Percentiles rank a stretch among this genome's conserved stretches.
These are phyloP conservation scores for Zaprionus africanus DNA, from an alignment of 1,140 invertebrate species.

Conservation along the genomic window DNA sequence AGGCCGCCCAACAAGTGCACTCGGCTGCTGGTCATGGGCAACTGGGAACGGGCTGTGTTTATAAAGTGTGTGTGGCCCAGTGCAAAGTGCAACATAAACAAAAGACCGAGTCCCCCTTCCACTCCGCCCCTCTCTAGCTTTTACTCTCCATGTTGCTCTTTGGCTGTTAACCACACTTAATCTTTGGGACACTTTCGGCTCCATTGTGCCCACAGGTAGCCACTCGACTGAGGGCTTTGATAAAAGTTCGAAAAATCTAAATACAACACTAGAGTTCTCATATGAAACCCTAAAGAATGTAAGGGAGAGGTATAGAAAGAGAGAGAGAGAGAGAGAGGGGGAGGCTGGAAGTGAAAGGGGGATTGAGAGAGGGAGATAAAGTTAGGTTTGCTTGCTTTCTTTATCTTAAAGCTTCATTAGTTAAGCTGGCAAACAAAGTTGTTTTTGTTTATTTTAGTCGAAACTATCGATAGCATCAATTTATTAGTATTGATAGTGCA, in stretches of 20 bases:
- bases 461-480: not conserved
- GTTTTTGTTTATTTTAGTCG: not conserved
- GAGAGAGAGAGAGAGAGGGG: not conserved
- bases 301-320: not conserved
- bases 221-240: slow-evolving; percentile 49
- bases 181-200: slow-evolving; percentile 63
- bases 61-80: slow-evolving; percentile 49
- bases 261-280: not conserved
- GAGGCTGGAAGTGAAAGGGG: not conserved
- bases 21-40: slow-evolving; percentile 2
- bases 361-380: not conserved
- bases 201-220: slow-evolving; percentile 61
- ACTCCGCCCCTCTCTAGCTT: not conserved
- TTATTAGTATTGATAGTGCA: no score
- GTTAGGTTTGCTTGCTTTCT: not conserved
- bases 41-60: slow-evolving; percentile 56
- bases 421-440: not conserved
- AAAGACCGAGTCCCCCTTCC: slow-evolving; percentile 33
- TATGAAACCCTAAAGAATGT: not conserved
- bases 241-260: slow-evolving; percentile 24
- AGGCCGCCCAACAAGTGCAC: slow-evolving; percentile 58
- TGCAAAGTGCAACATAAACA: slow-evolving; percentile 77
- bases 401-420: not conserved
- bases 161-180: slow-evolving; percentile 61
- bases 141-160: slow-evolving; percentile 6